Percentiles rank a stretch among this genome's conserved stretches.
Evolutionary conservation across 92 coral and sea anemone species (phyloP).

Genomic region (Galaxea fascicularis): DNA sequence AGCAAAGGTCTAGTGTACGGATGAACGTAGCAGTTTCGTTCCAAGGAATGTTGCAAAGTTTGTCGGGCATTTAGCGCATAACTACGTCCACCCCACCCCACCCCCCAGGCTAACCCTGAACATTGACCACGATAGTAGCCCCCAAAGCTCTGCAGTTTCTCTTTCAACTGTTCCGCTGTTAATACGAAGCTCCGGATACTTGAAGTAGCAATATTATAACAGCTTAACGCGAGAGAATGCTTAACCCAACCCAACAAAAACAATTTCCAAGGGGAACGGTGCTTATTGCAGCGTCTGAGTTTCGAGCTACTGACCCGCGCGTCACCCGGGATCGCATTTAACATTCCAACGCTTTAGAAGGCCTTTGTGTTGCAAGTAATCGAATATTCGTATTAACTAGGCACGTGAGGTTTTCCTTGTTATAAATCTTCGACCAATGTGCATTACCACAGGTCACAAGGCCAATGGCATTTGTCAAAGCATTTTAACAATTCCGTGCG

Average conservation of each 20-base stretch:
- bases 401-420: slow-evolving; percentile 23
- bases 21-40: no score
- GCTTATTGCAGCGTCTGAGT: not conserved
- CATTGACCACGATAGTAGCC: no score
- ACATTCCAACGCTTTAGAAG: slow-evolving; percentile 10
- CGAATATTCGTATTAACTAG: slow-evolving; percentile 11
- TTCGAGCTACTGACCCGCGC: slow-evolving; percentile 1
- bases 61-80: no score
- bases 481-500: slow-evolving; percentile 10
- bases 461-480: slow-evolving; percentile 12
- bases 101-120: no score
- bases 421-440: not conserved
- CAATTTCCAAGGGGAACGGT: not conserved
- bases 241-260: slow-evolving; percentile 14
- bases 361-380: not conserved
- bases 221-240: not conserved
- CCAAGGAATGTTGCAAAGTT: no score
- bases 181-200: not conserved
- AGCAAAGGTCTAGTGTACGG: no score
- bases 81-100: no score
- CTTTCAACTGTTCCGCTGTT: no score
- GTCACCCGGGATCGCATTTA: slow-evolving; percentile 10
- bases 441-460: not conserved
- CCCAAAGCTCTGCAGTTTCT: no score
- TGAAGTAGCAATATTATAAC: slow-evolving; percentile 6